These are phyloP conservation scores for Patella caerulea DNA, from an alignment of 2,888 invertebrate species.

Conservation along the genomic window DNA sequence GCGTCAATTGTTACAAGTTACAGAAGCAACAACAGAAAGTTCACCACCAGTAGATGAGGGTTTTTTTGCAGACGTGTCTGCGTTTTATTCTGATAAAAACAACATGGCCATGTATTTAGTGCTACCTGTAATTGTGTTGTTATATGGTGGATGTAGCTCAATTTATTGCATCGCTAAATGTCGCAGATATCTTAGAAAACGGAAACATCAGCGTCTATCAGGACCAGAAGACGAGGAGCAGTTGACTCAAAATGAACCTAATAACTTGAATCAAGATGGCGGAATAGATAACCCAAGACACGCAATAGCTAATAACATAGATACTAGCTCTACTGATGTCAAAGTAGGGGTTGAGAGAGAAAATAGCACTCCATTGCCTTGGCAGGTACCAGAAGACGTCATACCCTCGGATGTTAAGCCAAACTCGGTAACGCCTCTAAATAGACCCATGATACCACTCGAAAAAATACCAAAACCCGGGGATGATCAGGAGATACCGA, in stretches of 20 bases:
- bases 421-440: background rate
- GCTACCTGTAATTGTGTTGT: conserved; percentile 48
- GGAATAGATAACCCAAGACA: background rate
- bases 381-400: background rate
- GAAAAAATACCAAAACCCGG: background rate
- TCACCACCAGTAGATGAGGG: background rate
- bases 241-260: background rate
- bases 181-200: conserved; percentile 37
- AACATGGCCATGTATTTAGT: conserved; percentile 56
- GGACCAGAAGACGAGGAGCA: conserved; percentile 2
- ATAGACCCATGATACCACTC: background rate
- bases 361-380: background rate
- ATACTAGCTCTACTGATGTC: background rate
- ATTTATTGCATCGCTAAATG: conserved; percentile 52
- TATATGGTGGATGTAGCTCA: conserved; percentile 52
- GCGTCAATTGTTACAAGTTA: background rate
- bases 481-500: background rate
- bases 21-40: background rate
- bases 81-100: conserved; percentile 50
- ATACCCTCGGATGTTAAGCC: background rate
- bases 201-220: conserved; percentile 17
- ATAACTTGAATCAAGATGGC: conserved; percentile 1
- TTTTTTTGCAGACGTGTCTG: conserved; percentile 2
- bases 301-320: background rate
- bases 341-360: too few relatives aligned